These are phyloP conservation scores for Sialis fuliginosa DNA, from an alignment of 2,888 invertebrate genomes.

Conservation along the genomic window DNA sequence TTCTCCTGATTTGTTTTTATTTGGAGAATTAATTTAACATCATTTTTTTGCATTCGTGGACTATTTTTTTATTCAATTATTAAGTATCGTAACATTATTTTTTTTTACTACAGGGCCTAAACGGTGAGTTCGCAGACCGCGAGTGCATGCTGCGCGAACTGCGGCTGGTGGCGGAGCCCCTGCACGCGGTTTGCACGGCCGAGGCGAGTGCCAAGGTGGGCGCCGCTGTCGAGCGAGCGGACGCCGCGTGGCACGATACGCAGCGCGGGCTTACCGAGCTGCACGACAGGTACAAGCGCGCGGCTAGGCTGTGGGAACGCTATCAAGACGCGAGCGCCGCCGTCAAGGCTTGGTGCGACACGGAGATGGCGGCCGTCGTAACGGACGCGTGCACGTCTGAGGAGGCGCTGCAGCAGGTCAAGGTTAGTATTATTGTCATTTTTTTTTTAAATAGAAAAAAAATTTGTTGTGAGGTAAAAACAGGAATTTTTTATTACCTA, in stretches of 20 bases:
- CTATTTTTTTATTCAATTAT: conserved; percentile 5
- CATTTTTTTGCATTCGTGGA: no score
- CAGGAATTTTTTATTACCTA: no score
- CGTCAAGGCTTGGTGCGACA: conserved; percentile 57
- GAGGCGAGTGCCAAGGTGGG: conserved; percentile 55
- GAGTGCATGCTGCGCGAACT: conserved; percentile 57
- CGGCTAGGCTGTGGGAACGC: conserved; percentile 63
- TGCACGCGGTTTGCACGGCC: conserved; percentile 50
- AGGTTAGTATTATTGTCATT: conserved; percentile 34
- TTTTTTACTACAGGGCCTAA: conserved; percentile 41
- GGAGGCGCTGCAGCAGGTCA: conserved; percentile 50
- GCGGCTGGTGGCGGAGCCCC: conserved; percentile 48
- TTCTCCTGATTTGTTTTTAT: no score
- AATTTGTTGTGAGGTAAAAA: no score
- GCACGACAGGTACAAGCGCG: conserved; percentile 61
- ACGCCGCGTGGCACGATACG: conserved; percentile 65
- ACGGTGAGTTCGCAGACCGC: conserved; percentile 55
- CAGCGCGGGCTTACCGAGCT: conserved; percentile 56
- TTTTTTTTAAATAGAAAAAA: no score
- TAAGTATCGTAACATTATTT: conserved; percentile 1
- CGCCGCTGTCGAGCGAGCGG: conserved; percentile 59
- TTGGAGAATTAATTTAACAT: no score
- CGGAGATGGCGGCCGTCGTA: conserved; percentile 53
- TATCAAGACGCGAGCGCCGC: conserved; percentile 64
- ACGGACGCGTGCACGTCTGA: conserved; percentile 51